These are phyloP conservation scores for Myopa tessellatipennis DNA, from an alignment of 2,888 invertebrate genomes.

Conservation along the genomic window DNA sequence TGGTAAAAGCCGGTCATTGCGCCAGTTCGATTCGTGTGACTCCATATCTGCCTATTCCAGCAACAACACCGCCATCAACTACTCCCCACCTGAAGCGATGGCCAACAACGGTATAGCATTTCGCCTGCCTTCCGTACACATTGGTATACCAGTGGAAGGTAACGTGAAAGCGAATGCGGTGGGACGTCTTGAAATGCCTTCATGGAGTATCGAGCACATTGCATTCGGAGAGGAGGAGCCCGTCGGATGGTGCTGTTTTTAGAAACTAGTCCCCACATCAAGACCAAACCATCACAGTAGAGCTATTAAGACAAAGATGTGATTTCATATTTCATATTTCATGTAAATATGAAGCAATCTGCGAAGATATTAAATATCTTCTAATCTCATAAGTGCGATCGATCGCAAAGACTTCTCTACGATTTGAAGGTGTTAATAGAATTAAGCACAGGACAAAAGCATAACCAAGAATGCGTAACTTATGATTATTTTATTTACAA, in stretches of 20 bases:
- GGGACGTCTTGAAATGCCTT: slow-evolving; percentile 74
- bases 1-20: slow-evolving; percentile 70
- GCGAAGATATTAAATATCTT: too few relatives aligned
- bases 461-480: too few relatives aligned
- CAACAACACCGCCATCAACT: slow-evolving; percentile 58
- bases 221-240: slow-evolving; percentile 76
- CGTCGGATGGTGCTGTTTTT: slow-evolving; percentile 74
- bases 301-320: too few relatives aligned
- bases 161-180: slow-evolving; percentile 73
- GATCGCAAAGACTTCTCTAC: too few relatives aligned
- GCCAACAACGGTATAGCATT: slow-evolving; percentile 54
- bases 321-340: too few relatives aligned
- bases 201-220: slow-evolving; percentile 75
- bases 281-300: too few relatives aligned
- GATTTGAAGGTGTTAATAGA: too few relatives aligned
- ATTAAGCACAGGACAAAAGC: too few relatives aligned
- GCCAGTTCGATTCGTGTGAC: slow-evolving; percentile 74
- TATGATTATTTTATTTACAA: too few relatives aligned
- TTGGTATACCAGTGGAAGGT: slow-evolving; percentile 69
- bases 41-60: slow-evolving; percentile 64
- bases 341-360: too few relatives aligned
- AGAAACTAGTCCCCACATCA: not conserved
- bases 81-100: slow-evolving; percentile 54
- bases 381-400: too few relatives aligned
- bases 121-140: slow-evolving; percentile 63